Evolutionary conservation across 1,140 invertebrate species (phyloP), one percentile per base, ranked within the genome.

Genomic region (Drosophila obscura): DNA sequence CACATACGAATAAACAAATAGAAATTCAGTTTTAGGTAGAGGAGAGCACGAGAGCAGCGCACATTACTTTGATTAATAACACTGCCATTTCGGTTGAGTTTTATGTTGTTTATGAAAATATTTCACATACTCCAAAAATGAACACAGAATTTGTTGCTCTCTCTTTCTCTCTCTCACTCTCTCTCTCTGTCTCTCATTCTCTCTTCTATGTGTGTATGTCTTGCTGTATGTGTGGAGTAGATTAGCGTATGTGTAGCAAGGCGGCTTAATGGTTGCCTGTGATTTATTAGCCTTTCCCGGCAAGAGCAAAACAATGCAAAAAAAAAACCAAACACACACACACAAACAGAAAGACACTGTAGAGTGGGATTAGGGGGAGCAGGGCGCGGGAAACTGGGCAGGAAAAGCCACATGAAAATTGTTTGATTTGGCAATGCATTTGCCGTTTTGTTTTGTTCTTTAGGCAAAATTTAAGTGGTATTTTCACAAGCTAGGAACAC

Each of bases 21-120:
- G 19, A 65, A n/a, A 45, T 43, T 60, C 28, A 39, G 41, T 51
- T 57, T 55, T 57, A 48, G 51, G 16, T 31, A 26, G 51, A 68
- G 16, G 24, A 26, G 51, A 68, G 57, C 19, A 58, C 73, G 9
- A 4, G 55, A 80, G 61, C 83, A 49, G 61, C 83, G 46, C 83
- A 88, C 83, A 88, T 88, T 88, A 88, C 79, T 88, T 88, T 88
- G 83, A 88, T 88, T 88, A 88, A 88, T 88, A 88, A 88, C 35
- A 13, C 83, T 80, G 83, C 83, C 84, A 88, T 88, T 88, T 83
- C 11, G 83, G 76, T 77, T 76, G 84, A 88, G 83, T 88, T 88
- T 88, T 88, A 88, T 88, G 83, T 88, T 88, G 83, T 89, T 88
- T 88, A 88, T 88, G 84, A 88, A 88, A 88, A 89, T 88, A 83